These are phyloP conservation scores for Sepiola atlantica DNA, from an alignment of 2,888 invertebrate species.

Conservation along the genomic window DNA sequence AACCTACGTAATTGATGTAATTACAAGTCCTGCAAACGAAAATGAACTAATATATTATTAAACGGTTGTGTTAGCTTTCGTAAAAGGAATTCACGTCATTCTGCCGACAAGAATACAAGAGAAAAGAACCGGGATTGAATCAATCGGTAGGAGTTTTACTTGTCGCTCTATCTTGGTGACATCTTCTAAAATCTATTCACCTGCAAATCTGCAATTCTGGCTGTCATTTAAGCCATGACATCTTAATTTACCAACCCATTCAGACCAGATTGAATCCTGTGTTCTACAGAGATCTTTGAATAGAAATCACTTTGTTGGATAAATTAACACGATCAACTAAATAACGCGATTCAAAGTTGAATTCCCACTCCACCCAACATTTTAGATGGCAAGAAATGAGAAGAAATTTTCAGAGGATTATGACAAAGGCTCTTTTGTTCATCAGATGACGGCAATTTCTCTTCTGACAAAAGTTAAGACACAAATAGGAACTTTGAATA, in stretches of 20 bases:
- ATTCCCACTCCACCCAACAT: background rate
- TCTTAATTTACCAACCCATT: background rate
- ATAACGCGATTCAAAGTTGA: background rate
- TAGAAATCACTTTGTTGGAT: background rate
- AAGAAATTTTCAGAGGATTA: conserved; percentile 2
- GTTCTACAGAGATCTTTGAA: background rate
- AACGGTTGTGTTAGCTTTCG: background rate
- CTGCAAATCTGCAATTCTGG: background rate
- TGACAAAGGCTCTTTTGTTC: background rate
- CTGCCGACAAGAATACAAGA: background rate
- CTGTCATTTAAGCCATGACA: conserved; percentile 32
- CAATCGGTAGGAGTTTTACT: background rate
- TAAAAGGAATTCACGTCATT: background rate
- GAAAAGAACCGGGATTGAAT: background rate
- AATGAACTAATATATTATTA: background rate
- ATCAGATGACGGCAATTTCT: background rate
- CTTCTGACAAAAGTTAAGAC: background rate
- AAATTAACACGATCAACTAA: background rate
- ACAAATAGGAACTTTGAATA: background rate
- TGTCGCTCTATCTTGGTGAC: background rate
- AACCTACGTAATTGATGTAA: background rate
- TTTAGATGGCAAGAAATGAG: background rate
- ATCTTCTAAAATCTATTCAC: conserved; percentile 13
- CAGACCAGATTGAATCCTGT: background rate
- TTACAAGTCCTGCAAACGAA: background rate